Evolutionary conservation across 2,888 invertebrate species (phyloP).

Genomic region (Archips xylosteana): DNA sequence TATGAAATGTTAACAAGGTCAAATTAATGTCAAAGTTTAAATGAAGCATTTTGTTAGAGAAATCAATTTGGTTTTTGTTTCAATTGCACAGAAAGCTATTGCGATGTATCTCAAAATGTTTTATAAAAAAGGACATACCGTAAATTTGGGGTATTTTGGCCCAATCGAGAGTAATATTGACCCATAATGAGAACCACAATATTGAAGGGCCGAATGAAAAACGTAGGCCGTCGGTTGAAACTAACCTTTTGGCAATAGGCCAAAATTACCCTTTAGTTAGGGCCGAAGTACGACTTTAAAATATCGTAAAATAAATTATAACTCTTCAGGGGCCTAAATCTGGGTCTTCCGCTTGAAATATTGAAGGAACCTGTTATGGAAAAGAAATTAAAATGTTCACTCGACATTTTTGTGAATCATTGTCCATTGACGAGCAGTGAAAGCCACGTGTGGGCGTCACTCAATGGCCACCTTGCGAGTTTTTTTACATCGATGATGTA

Average conservation of each 20-base stretch:
- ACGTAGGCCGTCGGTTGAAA: no score
- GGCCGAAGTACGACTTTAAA: no score
- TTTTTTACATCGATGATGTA: neutral
- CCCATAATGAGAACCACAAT: no score
- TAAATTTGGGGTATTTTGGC: no score
- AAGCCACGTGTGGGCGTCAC: slow-evolving; percentile 19
- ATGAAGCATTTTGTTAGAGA: neutral
- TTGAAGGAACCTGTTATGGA: neutral
- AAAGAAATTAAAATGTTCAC: slow-evolving; percentile 11
- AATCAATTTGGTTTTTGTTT: neutral
- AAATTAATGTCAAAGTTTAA: neutral
- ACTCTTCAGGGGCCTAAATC: neutral
- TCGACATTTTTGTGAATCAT: slow-evolving; percentile 23
- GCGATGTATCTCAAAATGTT: no score
- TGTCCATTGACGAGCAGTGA: slow-evolving; percentile 33
- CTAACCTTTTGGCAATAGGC: no score
- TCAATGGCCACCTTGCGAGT: neutral
- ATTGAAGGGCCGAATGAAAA: no score
- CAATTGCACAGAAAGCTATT: no score
- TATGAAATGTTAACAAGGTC: slow-evolving; percentile 1
- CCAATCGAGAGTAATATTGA: no score
- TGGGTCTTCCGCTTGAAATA: neutral
- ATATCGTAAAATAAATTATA: no score
- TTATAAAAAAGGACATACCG: no score
- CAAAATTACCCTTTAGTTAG: no score